phyloP scores from a whole-genome alignment of 2,888 invertebrate species.

The Zygogramma bicolorata region DNA sequence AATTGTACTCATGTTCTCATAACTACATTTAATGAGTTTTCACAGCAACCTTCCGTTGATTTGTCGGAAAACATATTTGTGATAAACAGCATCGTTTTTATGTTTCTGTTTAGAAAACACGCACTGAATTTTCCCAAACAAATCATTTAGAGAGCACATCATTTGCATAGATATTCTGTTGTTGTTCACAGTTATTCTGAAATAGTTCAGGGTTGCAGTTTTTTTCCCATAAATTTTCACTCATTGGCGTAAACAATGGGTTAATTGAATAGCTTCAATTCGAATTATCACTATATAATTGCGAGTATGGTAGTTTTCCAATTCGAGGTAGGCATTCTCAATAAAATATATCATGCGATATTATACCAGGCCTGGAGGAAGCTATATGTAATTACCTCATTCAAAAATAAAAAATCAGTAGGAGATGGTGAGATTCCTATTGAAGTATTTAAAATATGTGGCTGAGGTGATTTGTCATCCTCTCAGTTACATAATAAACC shows the following conservation, averaged over 20 bases:
- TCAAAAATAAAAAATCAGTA: no score
- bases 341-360: no score
- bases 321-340: no score
- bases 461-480: no score
- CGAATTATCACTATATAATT: no score
- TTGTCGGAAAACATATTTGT: not conserved
- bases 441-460: no score
- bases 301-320: no score
- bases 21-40: not conserved
- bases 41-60: not conserved
- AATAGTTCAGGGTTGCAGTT: not conserved
- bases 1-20: no score
- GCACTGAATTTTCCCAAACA: not conserved
- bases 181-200: not conserved
- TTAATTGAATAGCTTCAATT: constrained; percentile 5
- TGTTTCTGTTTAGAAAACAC: not conserved
- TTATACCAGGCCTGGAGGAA: no score
- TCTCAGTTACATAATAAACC: no score
- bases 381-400: no score
- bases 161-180: not conserved
- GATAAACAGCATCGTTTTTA: not conserved
- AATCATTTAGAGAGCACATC: not conserved
- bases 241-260: not conserved
- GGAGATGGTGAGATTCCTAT: no score
- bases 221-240: not conserved